phyloP scores from a whole-genome alignment of 2,888 invertebrate genomes.

The Tenthredo distinguenda region DNA sequence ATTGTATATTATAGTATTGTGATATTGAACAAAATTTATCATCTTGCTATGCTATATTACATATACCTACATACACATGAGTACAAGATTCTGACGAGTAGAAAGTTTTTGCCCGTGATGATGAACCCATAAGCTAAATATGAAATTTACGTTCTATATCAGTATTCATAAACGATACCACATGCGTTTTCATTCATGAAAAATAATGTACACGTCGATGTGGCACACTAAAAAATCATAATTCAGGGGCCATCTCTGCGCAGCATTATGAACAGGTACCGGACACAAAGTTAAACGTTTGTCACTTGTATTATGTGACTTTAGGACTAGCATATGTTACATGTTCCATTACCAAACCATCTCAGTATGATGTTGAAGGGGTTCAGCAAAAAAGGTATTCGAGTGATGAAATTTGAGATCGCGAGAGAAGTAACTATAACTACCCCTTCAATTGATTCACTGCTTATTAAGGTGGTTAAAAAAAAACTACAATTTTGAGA shows the following conservation, averaged over 20 bases:
- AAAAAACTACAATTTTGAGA: too few species aligned
- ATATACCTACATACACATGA: background rate
- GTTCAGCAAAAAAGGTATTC: too few species aligned
- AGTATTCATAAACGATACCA: background rate
- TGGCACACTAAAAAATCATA: background rate
- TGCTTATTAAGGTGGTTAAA: too few species aligned
- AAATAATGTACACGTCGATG: background rate
- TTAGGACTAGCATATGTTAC: background rate
- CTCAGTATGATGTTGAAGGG: too few species aligned
- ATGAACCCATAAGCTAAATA: background rate
- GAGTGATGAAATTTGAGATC: too few species aligned
- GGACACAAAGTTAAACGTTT: background rate
- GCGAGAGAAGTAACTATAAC: too few species aligned
- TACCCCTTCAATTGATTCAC: too few species aligned
- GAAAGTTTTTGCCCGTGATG: background rate
- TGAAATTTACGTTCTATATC: background rate
- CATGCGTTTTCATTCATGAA: background rate
- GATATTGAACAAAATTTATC: background rate
- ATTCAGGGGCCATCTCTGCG: slow-evolving; percentile 1
- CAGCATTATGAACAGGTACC: background rate
- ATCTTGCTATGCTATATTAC: slow-evolving; percentile 2
- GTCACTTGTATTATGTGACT: background rate
- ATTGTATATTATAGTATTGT: slow-evolving; percentile 17
- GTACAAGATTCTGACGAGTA: background rate
- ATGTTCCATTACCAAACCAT: background rate